Percentiles rank a stretch among this genome's conserved stretches.
Conservation (phyloP, 1,140 invertebrate genomes). For the Ericerus pela region DNA sequence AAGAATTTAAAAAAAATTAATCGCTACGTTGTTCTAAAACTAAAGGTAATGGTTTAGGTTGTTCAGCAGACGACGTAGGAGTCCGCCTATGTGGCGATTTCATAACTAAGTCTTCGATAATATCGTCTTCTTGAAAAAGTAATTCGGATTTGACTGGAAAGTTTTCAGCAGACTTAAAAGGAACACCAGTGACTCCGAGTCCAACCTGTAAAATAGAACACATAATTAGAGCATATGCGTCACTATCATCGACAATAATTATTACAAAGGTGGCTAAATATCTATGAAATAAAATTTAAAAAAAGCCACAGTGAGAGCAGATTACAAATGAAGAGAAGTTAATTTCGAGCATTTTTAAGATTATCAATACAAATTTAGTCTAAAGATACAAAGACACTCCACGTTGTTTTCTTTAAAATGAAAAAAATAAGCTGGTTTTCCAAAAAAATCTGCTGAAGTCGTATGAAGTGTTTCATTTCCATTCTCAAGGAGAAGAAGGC, state of each 20-base stretch:
- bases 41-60: constrained; percentile 17
- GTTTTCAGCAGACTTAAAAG: constrained; percentile 36
- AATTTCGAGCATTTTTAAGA: too few relatives aligned
- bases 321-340: too few relatives aligned
- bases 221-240: background rate
- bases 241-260: background rate
- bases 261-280: background rate
- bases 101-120: constrained; percentile 29
- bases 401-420: too few relatives aligned
- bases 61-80: constrained; percentile 8
- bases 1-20: background rate
- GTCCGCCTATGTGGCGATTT: constrained; percentile 15
- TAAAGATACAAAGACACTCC: too few relatives aligned
- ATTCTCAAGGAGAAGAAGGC: too few relatives aligned
- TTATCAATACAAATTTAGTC: too few relatives aligned
- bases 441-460: too few relatives aligned
- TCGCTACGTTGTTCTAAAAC: constrained; percentile 20
- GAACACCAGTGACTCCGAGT: constrained; percentile 46
- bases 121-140: constrained; percentile 26
- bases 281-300: too few relatives aligned
- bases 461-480: too few relatives aligned
- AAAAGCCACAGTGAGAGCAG: too few relatives aligned
- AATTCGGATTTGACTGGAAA: constrained; percentile 20
- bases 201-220: constrained; percentile 32
- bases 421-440: too few relatives aligned